Percentiles rank a stretch among this genome's conserved stretches.
Evolutionary conservation across 2,888 invertebrate genomes (phyloP).

Genomic region (Stenolophus ochropezus): DNA sequence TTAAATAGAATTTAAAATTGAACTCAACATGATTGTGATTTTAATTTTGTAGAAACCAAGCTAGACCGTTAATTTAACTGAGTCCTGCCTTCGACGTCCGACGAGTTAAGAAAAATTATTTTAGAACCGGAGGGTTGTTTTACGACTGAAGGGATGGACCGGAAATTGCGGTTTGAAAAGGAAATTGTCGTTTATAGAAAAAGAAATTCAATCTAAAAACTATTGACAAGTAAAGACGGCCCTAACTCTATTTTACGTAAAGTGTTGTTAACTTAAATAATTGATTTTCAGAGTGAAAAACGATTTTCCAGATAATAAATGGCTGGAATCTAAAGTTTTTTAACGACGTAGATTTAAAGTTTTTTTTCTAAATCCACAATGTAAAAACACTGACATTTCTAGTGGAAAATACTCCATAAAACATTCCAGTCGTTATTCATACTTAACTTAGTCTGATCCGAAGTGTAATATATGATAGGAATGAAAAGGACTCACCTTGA

Average conservation of each 20-base stretch:
- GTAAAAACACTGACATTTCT: too few species aligned
- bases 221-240: too few species aligned
- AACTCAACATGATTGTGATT: too few species aligned
- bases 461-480: too few species aligned
- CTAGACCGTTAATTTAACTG: too few species aligned
- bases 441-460: too few species aligned
- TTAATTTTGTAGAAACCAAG: too few species aligned
- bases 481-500: conserved; percentile 77
- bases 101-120: conserved; percentile 51
- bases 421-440: neutral
- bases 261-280: neutral
- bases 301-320: conserved; percentile 4
- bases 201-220: neutral
- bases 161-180: conserved; percentile 18
- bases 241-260: too few species aligned
- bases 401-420: neutral
- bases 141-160: conserved; percentile 23
- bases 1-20: too few species aligned
- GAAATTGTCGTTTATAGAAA: conserved; percentile 6
- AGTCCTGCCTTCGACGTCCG: too few species aligned
- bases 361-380: too few species aligned
- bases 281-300: neutral
- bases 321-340: neutral
- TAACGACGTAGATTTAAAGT: neutral
- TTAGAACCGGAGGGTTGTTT: conserved; percentile 43